Evolutionary conservation across 2,113 vertebrate genomes (phyloP).

Genomic region (Ptychochromis oligacanthus): DNA sequence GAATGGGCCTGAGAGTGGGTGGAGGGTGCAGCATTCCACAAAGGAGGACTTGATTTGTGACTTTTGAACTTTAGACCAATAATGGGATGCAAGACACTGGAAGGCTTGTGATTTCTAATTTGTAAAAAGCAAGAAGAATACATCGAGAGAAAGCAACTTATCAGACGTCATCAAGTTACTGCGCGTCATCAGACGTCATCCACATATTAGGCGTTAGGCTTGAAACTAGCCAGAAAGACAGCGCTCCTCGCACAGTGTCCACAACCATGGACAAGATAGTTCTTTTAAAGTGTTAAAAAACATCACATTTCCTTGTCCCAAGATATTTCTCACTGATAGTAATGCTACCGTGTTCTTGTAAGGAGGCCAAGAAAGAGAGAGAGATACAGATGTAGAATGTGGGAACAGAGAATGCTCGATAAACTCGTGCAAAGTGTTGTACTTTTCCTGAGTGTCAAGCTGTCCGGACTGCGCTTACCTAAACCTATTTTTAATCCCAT

Average conservation of each 20-base stretch:
- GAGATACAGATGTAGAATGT: neutral
- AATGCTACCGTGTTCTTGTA: neutral
- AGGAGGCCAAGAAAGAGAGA: neutral
- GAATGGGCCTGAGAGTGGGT: constrained; percentile 46
- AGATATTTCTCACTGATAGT: constrained; percentile 31
- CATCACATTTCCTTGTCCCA: constrained; percentile 38
- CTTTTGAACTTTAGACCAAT: constrained; percentile 47
- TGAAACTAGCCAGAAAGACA: neutral
- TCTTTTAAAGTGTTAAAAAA: constrained; percentile 33
- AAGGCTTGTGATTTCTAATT: constrained; percentile 18
- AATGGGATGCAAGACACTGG: constrained; percentile 13
- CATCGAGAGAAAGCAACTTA: neutral
- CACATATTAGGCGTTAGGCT: constrained; percentile 3
- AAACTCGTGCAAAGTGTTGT: constrained; percentile 62
- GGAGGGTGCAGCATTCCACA: constrained; percentile 51
- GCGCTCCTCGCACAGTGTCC: neutral
- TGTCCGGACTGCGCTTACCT: neutral
- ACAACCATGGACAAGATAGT: neutral
- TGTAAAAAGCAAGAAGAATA: neutral
- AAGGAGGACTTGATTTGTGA: constrained; percentile 55
- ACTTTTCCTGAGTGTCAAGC: constrained; percentile 32
- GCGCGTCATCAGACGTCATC: constrained; percentile 17
- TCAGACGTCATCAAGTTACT: neutral
- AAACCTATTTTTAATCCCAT: neutral
- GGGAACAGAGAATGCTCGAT: neutral